Evolutionary conservation across 2,113 vertebrate species (phyloP), one percentile per base, ranked within the genome.

Genomic region (Notechis scutatus): DNA sequence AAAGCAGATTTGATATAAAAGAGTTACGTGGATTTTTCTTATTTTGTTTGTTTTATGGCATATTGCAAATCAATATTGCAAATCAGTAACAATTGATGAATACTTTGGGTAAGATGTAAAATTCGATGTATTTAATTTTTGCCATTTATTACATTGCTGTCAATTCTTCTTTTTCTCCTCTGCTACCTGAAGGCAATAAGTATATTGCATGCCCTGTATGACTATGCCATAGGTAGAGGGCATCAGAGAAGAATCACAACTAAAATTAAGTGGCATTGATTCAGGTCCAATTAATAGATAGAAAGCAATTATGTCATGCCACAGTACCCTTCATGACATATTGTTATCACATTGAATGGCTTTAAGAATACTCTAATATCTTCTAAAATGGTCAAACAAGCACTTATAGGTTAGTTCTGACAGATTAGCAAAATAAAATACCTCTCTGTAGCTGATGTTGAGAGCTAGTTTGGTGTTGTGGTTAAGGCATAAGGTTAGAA

Each of bases 71-170:
- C 61, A 69, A 45, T 91, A 59, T 54, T 23, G 21, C 21, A 93
- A 93, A 10, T 94, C 91, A 92, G 87, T 29, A 69, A 26, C 57
- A 94, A 11, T 0, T 87, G 88, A 92, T 95, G 95, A 97, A 94
- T 91, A 64, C 23, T 26, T 61, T 92, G 29, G 26, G 2, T 52
- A 2, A 24, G 29, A 87, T 61, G 59, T 47, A 92, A 54, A 54
- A 23, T 87, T 6, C 23, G 39, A 21, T 61, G 14, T 5, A 23
- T 88, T 92, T 20, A 21, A 12, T 88, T 81, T 88, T 74, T 74
- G 15, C 34, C 42, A 61, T 50, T 85, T 69, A 23, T 59, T 59
- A 20, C 5, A 69, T 47, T 64, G 6, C 21, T 92, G 26, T 7
- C 57, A 42, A 39, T n/a, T 47, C 6, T 23, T 23, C 45, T 7